phyloP scores from a whole-genome alignment of 2,113 vertebrate species.

The Aviceda subcristata region DNA sequence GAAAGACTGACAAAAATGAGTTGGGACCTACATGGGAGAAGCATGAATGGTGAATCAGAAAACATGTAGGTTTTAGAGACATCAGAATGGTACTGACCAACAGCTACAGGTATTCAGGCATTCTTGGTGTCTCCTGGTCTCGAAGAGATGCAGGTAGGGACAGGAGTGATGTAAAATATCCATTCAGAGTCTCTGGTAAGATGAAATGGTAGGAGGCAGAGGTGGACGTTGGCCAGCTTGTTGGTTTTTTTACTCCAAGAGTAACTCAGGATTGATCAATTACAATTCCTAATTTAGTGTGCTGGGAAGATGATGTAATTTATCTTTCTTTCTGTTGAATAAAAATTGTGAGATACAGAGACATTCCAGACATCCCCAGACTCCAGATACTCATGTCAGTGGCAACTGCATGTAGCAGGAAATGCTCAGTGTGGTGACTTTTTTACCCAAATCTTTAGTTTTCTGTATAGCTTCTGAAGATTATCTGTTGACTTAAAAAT shows the following conservation, averaged over 20 bases:
- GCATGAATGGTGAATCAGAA: not conserved
- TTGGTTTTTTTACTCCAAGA: not conserved
- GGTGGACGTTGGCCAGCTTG: not conserved
- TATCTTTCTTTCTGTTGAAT: not conserved
- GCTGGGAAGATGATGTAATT: not conserved
- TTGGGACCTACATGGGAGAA: not conserved
- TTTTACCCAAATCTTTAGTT: not conserved
- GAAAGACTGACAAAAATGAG: not conserved
- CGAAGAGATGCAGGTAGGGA: not conserved
- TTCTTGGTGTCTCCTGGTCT: not conserved
- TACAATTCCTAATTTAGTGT: not conserved
- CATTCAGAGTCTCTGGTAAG: not conserved
- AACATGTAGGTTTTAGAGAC: not conserved
- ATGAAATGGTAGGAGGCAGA: not conserved
- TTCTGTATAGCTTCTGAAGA: not conserved
- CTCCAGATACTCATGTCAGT: not conserved
- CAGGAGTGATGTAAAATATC: not conserved
- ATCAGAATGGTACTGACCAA: not conserved
- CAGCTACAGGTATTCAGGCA: not conserved
- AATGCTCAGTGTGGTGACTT: not conserved
- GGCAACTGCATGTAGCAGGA: not conserved
- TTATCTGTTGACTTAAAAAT: not conserved
- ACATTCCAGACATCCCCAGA: not conserved
- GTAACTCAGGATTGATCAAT: not conserved
- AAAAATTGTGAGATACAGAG: not conserved